A percentile compares a stretch with the other conserved stretches of the same genome.
Evolutionary conservation across 2,113 vertebrate genomes (phyloP).

Genomic region (Antechinus flavipes): DNA sequence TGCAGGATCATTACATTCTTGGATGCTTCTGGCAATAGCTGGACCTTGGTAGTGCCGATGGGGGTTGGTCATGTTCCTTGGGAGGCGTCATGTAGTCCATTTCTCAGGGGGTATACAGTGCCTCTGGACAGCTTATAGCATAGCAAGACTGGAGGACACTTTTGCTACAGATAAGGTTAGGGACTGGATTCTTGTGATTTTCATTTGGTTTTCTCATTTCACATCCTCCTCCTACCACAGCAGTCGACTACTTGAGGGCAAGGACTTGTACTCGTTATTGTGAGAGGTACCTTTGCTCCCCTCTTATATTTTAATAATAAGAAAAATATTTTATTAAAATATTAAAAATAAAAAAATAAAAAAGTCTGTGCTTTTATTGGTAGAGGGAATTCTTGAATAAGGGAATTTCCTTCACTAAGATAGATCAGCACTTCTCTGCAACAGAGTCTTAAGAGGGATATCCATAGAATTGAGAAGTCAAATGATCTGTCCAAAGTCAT

Average conservation of each 20-base stretch:
- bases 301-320: background rate
- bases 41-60: rapidly evolving
- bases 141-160: background rate
- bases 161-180: background rate
- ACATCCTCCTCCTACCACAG: background rate
- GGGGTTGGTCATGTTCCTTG: background rate
- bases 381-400: background rate
- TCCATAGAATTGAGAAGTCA: background rate
- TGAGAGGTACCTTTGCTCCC: background rate
- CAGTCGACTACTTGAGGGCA: background rate
- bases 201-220: background rate
- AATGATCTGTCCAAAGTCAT: background rate
- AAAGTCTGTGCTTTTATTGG: background rate
- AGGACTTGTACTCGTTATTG: background rate
- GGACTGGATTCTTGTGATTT: background rate
- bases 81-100: rapidly evolving
- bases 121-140: background rate
- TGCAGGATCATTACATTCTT: rapidly evolving
- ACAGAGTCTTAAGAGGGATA: background rate
- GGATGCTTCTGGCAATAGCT: rapidly evolving
- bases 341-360: no score
- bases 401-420: background rate
- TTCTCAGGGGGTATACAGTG: background rate
- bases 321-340: no score
- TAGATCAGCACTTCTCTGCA: background rate